Evolutionary conservation across 2,888 invertebrate genomes (phyloP).

Genomic region (Strigamia maritima): DNA sequence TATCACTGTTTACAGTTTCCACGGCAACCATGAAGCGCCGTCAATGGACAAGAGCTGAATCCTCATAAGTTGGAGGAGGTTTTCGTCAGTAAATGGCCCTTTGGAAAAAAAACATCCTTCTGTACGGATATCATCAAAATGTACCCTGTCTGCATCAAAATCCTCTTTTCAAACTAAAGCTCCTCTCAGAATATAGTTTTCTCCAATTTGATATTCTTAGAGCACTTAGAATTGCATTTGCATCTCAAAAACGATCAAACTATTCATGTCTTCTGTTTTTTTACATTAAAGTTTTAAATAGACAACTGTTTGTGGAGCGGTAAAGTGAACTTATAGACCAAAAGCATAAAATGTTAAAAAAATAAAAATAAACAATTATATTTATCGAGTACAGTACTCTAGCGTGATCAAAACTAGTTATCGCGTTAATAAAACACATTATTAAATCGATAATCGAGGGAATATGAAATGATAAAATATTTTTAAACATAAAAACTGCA

Average conservation of each 20-base stretch:
- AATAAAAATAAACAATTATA: too few species aligned
- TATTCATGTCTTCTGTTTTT: background rate
- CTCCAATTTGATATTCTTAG: conserved; percentile 31
- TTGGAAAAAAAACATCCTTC: conserved; percentile 13
- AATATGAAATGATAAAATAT: background rate
- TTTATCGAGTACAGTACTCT: too few species aligned
- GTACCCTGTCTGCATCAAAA: conserved; percentile 17
- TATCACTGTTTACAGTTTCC: conserved; percentile 25
- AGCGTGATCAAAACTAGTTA: background rate
- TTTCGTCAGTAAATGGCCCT: conserved; percentile 26
- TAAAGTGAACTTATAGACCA: too few species aligned
- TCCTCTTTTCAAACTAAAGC: background rate
- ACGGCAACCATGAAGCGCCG: conserved; percentile 5
- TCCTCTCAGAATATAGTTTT: conserved; percentile 22
- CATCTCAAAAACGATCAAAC: background rate
- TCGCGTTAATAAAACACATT: background rate
- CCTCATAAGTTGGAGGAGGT: conserved; percentile 24
- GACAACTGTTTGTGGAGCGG: background rate
- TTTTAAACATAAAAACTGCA: background rate
- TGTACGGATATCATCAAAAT: conserved; percentile 8
- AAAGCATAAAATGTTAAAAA: too few species aligned
- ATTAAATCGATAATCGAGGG: background rate
- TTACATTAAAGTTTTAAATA: background rate
- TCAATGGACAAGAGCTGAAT: conserved; percentile 27
- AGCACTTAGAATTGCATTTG: background rate